Percentiles rank a stretch among this genome's conserved stretches.
phyloP scores from a whole-genome alignment of 2,797 vertebrate species.

The Chelon labrosus region DNA sequence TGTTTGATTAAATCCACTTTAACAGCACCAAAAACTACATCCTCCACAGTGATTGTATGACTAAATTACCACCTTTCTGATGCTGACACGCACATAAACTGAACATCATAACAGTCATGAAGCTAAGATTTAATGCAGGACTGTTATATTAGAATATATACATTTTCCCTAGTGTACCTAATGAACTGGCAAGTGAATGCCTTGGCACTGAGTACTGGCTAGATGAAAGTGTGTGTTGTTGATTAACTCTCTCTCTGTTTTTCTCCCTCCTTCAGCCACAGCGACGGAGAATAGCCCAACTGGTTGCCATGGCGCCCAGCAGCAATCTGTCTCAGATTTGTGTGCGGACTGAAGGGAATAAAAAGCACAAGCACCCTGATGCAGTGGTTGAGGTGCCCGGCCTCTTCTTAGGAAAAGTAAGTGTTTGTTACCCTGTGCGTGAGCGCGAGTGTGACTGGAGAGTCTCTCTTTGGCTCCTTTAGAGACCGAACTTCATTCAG shows the following conservation, averaged over 20 bases:
- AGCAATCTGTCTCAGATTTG: conserved; percentile 66
- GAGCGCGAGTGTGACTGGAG: conserved; percentile 29
- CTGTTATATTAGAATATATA: no score
- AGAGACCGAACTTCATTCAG: conserved; percentile 52
- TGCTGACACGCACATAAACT: no score
- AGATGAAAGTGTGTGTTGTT: conserved; percentile 59
- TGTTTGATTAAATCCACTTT: no score
- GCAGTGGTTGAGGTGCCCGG: conserved; percentile 32
- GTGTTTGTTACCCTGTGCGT: conserved; percentile 46
- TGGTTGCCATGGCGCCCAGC: conserved; percentile 76
- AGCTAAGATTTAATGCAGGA: no score
- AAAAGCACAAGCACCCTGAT: conserved; percentile 46
- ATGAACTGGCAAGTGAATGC: neutral
- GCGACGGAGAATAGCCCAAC: conserved; percentile 58
- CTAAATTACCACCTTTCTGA: no score
- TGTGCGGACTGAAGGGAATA: conserved; percentile 51
- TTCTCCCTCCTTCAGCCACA: conserved; percentile 37
- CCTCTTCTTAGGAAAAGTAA: conserved; percentile 60
- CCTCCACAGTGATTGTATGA: no score
- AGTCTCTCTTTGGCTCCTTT: conserved; percentile 36
- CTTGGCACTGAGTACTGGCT: conserved; percentile 25
- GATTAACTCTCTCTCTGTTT: conserved; percentile 57
- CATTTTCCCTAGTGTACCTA: no score
- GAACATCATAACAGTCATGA: no score
- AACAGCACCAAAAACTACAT: no score